A percentile compares a stretch with the other conserved stretches of the same genome.
These are phyloP conservation scores for Cuculus canorus DNA, from an alignment of 2,797 vertebrate species.

Conservation along the genomic window DNA sequence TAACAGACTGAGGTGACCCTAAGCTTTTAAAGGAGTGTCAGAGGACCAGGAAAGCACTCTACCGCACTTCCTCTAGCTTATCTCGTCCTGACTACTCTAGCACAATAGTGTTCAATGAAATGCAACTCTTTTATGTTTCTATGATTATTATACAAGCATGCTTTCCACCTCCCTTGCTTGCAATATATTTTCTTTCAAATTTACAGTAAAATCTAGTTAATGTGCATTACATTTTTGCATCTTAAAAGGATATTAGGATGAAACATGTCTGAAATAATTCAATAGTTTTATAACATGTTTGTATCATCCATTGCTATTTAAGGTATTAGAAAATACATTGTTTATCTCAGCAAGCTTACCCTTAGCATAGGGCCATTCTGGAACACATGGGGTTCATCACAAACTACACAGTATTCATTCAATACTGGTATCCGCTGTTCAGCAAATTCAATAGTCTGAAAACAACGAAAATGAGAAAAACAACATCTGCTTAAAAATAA, in stretches of 20 bases:
- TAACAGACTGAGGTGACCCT: background rate
- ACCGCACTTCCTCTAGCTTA: background rate
- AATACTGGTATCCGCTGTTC: constrained; percentile 89
- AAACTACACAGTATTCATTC: constrained; percentile 92
- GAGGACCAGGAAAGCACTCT: background rate
- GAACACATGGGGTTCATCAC: constrained; percentile 90
- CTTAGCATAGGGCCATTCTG: constrained; percentile 92
- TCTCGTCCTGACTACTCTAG: background rate
- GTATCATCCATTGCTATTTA: background rate
- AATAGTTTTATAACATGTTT: background rate
- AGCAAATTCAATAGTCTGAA: constrained; percentile 89
- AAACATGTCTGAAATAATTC: background rate
- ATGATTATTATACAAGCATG: background rate
- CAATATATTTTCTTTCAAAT: background rate
- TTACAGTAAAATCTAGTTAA: background rate
- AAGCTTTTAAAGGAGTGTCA: background rate
- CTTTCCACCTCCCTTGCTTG: background rate
- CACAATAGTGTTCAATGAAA: background rate
- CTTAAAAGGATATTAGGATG: background rate
- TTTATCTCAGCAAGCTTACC: constrained; percentile 74
- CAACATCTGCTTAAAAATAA: constrained; percentile 43
- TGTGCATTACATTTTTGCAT: background rate
- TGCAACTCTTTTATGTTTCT: background rate
- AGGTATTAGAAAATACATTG: background rate
- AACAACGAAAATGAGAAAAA: constrained; percentile 57